Evolutionary conservation across 2,113 vertebrate species (phyloP).

Genomic region (Columbina picui): DNA sequence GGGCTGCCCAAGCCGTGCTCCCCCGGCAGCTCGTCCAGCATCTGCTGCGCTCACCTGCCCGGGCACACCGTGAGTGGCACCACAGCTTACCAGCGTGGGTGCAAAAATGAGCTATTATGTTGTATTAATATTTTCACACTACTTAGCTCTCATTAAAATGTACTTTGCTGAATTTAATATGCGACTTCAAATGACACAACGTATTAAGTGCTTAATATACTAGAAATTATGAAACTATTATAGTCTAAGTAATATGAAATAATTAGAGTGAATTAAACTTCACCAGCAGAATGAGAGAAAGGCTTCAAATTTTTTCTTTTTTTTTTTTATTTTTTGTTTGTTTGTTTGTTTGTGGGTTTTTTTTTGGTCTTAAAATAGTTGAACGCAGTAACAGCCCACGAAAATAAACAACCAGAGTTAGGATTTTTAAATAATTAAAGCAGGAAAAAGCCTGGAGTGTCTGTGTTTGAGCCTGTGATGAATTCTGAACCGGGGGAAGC

Average conservation of each 20-base stretch:
- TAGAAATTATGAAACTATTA: conserved; percentile 88
- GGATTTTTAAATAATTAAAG: conserved; percentile 66
- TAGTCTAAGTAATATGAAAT: conserved; percentile 76
- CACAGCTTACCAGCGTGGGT: fast-evolving
- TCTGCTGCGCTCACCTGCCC: background rate
- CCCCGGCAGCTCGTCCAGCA: fast-evolving
- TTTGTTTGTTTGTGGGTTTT: background rate
- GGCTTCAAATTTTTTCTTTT: conserved; percentile 12
- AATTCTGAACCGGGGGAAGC: background rate
- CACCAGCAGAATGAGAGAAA: conserved; percentile 64
- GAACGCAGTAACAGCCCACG: background rate
- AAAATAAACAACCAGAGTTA: conserved; percentile 40
- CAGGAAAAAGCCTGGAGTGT: background rate
- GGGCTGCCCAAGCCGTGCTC: fast-evolving
- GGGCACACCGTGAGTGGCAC: fast-evolving
- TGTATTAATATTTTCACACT: conserved; percentile 78
- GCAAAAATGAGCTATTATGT: conserved; percentile 21
- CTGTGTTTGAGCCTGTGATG: background rate
- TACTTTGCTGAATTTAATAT: conserved; percentile 84
- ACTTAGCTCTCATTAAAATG: conserved; percentile 87
- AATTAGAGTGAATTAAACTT: conserved; percentile 82
- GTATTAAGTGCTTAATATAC: conserved; percentile 89
- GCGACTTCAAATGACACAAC: conserved; percentile 83
- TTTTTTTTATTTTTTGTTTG: background rate
- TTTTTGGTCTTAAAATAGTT: background rate